phyloP scores from a whole-genome alignment of 2,797 vertebrate species.

The Centroberyx gerrardi region DNA sequence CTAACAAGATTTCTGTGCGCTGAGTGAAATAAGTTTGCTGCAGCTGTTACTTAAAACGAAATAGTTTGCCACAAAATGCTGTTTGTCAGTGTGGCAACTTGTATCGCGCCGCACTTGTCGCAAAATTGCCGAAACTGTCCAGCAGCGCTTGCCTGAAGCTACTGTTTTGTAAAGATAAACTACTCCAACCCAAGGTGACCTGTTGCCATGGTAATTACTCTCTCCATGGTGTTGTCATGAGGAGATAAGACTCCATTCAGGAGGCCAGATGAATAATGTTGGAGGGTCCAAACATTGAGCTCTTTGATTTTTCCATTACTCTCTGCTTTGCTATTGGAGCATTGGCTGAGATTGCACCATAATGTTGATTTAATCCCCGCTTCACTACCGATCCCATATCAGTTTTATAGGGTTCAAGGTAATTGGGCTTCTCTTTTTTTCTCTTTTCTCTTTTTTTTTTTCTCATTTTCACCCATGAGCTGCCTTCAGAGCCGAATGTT shows the following conservation, averaged over 20 bases:
- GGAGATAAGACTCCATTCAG: conserved; percentile 72
- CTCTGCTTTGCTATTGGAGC: conserved; percentile 73
- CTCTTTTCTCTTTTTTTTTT: too few relatives aligned
- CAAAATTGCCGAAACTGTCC: neutral
- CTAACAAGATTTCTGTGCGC: neutral
- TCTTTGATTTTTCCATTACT: conserved; percentile 78
- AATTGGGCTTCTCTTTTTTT: conserved; percentile 66
- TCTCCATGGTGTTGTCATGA: conserved; percentile 68
- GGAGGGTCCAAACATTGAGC: conserved; percentile 66
- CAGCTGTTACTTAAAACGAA: neutral
- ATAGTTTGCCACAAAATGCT: neutral
- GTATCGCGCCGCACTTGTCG: too few relatives aligned
- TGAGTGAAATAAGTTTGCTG: neutral
- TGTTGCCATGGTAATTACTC: conserved; percentile 76
- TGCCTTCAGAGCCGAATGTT: conserved; percentile 40
- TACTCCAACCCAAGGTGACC: conserved; percentile 76
- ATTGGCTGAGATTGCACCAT: conserved; percentile 66
- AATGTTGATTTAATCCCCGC: conserved; percentile 75
- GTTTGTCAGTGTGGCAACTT: too few relatives aligned
- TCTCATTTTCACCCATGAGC: conserved; percentile 44
- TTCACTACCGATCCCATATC: conserved; percentile 53
- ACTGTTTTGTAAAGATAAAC: conserved; percentile 17
- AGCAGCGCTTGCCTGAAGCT: conserved; percentile 5
- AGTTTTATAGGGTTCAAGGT: conserved; percentile 64
- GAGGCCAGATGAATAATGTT: conserved; percentile 68